Conservation (phyloP, 92 coral and sea anemone species). For the Phenganax stokvisi region DNA sequence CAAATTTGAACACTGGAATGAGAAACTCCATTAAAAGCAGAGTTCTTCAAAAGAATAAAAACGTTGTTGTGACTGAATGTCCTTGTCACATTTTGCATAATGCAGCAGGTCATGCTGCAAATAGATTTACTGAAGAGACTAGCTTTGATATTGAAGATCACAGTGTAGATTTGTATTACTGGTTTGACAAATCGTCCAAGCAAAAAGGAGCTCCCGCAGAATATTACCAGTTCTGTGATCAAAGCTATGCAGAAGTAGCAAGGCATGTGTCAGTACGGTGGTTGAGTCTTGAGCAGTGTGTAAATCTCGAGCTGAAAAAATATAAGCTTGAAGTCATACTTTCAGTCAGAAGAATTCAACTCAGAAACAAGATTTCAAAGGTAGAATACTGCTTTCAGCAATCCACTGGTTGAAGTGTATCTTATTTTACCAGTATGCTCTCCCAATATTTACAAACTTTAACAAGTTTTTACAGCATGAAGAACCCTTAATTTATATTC, state of each 20-base stretch:
- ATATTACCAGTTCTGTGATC: conserved; percentile 50
- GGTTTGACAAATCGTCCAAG: conserved; percentile 57
- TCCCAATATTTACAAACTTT: conserved; percentile 45
- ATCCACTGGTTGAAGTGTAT: conserved; percentile 53
- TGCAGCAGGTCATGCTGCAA: conserved; percentile 54
- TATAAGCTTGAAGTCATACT: conserved; percentile 55
- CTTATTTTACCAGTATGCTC: conserved; percentile 45
- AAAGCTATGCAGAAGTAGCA: conserved; percentile 48
- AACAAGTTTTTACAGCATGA: conserved; percentile 54
- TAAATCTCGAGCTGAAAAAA: conserved; percentile 50
- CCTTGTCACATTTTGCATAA: conserved; percentile 58
- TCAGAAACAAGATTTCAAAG: conserved; percentile 50
- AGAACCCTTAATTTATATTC: conserved; percentile 48
- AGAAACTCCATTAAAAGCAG: conserved; percentile 52
- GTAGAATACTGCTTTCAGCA: conserved; percentile 36
- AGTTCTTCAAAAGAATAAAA: conserved; percentile 43
- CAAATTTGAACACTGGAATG: conserved; percentile 56
- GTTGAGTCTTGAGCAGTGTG: conserved; percentile 49
- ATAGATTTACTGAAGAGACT: conserved; percentile 47
- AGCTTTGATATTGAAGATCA: conserved; percentile 54
- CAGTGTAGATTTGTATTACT: conserved; percentile 50
- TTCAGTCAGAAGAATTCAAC: conserved; percentile 32
- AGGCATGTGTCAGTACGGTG: conserved; percentile 44
- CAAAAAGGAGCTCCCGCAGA: conserved; percentile 48
- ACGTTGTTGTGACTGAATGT: conserved; percentile 51